These are phyloP conservation scores for Sciurus vulgaris DNA, from an alignment of 2,797 vertebrate species.

Conservation along the genomic window DNA sequence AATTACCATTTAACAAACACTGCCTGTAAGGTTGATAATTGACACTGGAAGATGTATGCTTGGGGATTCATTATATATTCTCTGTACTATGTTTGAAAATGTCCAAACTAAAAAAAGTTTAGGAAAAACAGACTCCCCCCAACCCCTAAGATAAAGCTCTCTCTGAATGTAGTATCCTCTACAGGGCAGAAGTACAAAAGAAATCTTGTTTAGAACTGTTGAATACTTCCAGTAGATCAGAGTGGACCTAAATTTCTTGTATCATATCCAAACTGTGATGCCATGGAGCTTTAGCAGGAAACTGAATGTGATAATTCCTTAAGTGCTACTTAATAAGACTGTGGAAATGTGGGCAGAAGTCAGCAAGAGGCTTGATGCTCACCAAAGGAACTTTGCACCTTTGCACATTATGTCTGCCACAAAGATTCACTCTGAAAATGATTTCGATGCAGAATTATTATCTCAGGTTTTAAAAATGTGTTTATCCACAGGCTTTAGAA, in stretches of 20 bases:
- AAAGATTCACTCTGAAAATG: conserved; percentile 58
- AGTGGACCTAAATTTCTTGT: background rate
- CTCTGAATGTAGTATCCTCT: background rate
- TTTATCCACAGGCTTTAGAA: conserved; percentile 66
- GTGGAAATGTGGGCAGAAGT: conserved; percentile 5
- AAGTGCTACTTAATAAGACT: background rate
- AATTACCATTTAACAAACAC: conserved; percentile 68
- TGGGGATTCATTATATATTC: conserved; percentile 24
- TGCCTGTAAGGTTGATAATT: conserved; percentile 4
- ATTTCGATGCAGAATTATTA: conserved; percentile 59
- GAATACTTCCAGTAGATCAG: background rate
- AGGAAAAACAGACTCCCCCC: background rate
- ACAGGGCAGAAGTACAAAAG: background rate
- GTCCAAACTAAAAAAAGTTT: background rate
- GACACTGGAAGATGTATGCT: background rate
- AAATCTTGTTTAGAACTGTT: background rate
- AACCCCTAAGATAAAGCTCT: background rate
- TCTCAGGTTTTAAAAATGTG: conserved; percentile 55
- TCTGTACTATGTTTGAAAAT: conserved; percentile 62
- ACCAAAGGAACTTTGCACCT: background rate
- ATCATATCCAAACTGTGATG: background rate
- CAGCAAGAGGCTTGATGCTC: background rate
- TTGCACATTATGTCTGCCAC: background rate
- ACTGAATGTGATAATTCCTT: background rate
- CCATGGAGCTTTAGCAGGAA: background rate